These are phyloP conservation scores for Leucophenga maculata DNA, from an alignment of 2,888 invertebrate genomes.

Conservation along the genomic window DNA sequence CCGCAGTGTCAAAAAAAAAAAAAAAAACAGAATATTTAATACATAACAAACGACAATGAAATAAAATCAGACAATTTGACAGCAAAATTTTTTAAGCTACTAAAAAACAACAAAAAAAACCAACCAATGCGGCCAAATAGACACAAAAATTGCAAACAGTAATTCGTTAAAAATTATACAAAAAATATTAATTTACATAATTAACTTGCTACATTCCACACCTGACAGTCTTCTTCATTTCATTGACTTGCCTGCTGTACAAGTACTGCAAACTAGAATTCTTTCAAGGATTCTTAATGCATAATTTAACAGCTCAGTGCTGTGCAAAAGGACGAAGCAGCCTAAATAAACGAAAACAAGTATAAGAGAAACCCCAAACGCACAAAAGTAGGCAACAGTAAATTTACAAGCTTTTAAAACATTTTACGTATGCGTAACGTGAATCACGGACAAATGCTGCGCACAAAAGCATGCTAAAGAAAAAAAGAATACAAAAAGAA, in stretches of 20 bases:
- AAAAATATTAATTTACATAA: slow-evolving; percentile 60
- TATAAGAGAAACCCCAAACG: slow-evolving; percentile 31
- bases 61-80: no score
- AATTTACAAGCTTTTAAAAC: slow-evolving; percentile 34
- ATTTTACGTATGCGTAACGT: slow-evolving; percentile 29
- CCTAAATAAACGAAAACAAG: slow-evolving; percentile 14
- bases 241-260: not conserved
- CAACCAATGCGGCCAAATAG: slow-evolving; percentile 35
- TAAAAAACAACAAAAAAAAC: not conserved
- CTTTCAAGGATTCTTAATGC: slow-evolving; percentile 54
- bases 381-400: slow-evolving; percentile 60
- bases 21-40: not conserved
- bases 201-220: slow-evolving; percentile 38
- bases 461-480: slow-evolving; percentile 7
- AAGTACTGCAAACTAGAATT: slow-evolving; percentile 23
- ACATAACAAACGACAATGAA: no score
- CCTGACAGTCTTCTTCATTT: not conserved
- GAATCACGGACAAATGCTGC: not conserved
- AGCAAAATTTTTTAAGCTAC: not conserved
- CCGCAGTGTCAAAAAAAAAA: not conserved
- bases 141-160: slow-evolving; percentile 23
- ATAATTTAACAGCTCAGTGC: slow-evolving; percentile 58
- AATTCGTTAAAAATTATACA: slow-evolving; percentile 46
- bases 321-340: not conserved
- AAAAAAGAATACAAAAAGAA: slow-evolving; percentile 30